phyloP scores from a whole-genome alignment of 2,888 invertebrate genomes.

The Julus scandinavius region DNA sequence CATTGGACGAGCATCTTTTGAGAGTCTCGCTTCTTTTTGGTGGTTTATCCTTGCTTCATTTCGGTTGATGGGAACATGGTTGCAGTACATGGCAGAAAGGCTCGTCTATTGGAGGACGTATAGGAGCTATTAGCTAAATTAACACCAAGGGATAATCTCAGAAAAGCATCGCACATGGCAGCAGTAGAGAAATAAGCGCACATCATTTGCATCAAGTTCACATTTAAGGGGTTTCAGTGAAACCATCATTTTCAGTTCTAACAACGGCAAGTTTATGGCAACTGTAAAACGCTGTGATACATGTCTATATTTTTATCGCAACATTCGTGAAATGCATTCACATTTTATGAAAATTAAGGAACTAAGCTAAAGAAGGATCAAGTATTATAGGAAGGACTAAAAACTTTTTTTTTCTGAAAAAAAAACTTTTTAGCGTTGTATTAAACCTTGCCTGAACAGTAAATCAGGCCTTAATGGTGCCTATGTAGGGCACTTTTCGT shows the following conservation, averaged over 20 bases:
- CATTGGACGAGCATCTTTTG: slow-evolving; percentile 27
- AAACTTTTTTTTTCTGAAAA: not conserved
- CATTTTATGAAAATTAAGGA: slow-evolving; percentile 19
- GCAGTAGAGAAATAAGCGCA: slow-evolving; percentile 44
- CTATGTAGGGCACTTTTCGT: not conserved
- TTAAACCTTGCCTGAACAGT: not conserved
- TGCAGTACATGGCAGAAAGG: slow-evolving; percentile 13
- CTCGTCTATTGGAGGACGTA: not conserved
- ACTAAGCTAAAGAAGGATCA: slow-evolving; percentile 10
- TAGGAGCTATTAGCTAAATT: slow-evolving; percentile 45
- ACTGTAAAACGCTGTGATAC: slow-evolving; percentile 27
- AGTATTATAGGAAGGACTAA: slow-evolving; percentile 14
- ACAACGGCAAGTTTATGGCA: slow-evolving; percentile 33
- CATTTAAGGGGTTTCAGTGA: slow-evolving; percentile 35
- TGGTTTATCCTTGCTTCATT: slow-evolving; percentile 31
- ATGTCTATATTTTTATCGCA: slow-evolving; percentile 18
- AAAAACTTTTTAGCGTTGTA: not conserved
- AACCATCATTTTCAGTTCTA: slow-evolving; percentile 36
- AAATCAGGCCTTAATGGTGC: not conserved
- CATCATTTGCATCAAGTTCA: slow-evolving; percentile 33
- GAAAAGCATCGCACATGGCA: slow-evolving; percentile 50
- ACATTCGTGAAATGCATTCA: slow-evolving; percentile 33
- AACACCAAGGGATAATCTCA: slow-evolving; percentile 43
- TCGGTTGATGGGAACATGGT: slow-evolving; percentile 36
- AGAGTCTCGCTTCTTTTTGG: slow-evolving; percentile 25